Evolutionary conservation across 2,888 invertebrate genomes (phyloP).

Genomic region (Orgyia antiqua): DNA sequence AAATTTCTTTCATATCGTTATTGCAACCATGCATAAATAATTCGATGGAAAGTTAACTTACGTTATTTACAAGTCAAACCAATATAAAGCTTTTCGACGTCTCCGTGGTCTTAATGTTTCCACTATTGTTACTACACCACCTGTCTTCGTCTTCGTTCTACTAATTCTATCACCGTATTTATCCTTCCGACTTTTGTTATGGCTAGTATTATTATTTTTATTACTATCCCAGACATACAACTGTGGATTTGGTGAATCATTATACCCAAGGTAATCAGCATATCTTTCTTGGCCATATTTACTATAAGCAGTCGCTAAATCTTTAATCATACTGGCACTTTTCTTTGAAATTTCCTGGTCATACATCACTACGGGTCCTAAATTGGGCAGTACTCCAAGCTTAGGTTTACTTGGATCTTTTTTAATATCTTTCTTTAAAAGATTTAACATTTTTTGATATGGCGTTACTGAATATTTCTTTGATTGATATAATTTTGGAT

Average conservation of each 20-base stretch:
- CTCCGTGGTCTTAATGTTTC: slow-evolving; percentile 13
- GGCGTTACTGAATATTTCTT: slow-evolving; percentile 15
- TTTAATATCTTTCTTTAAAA: slow-evolving; percentile 40
- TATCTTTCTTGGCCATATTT: slow-evolving; percentile 19
- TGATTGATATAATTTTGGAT: too few species aligned
- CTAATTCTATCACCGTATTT: slow-evolving; percentile 2
- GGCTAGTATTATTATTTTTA: slow-evolving; percentile 8
- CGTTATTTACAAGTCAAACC: too few species aligned
- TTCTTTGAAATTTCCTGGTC: slow-evolving; percentile 52
- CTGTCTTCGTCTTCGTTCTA: slow-evolving; percentile 14
- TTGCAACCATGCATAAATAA: too few species aligned
- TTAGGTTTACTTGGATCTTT: slow-evolving; percentile 41
- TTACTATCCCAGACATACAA: slow-evolving; percentile 17
- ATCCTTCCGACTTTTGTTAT: slow-evolving; percentile 2
- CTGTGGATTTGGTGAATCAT: slow-evolving; percentile 10
- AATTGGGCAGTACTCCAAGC: slow-evolving; percentile 38
- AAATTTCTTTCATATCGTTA: too few species aligned
- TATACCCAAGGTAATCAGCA: slow-evolving; percentile 16
- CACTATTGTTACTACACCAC: slow-evolving; percentile 17
- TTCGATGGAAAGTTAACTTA: too few species aligned
- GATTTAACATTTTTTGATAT: slow-evolving; percentile 42
- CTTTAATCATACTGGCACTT: slow-evolving; percentile 45
- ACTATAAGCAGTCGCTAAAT: slow-evolving; percentile 37
- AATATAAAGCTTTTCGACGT: slow-evolving; percentile 1
- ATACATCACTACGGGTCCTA: slow-evolving; percentile 53